phyloP scores from a whole-genome alignment of 1,140 invertebrate genomes.

The Oreohelix idahoensis region DNA sequence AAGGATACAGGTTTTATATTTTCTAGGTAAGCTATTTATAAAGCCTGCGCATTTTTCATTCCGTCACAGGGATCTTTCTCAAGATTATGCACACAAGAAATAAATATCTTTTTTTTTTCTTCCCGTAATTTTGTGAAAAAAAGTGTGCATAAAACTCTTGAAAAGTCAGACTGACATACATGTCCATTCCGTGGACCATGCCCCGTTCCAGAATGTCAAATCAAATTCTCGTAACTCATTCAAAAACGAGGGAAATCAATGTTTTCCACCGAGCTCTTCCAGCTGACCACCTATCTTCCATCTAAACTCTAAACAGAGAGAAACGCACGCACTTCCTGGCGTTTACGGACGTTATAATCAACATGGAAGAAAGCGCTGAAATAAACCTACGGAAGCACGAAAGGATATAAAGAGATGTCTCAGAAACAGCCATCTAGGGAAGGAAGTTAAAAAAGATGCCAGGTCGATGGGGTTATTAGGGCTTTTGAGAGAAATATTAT shows the following conservation, averaged over 20 bases:
- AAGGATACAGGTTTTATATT: background rate
- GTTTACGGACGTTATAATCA: background rate
- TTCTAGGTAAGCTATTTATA: background rate
- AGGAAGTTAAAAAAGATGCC: no score
- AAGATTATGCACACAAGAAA: background rate
- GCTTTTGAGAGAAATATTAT: no score
- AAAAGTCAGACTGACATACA: background rate
- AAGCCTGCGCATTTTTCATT: background rate
- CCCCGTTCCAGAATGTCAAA: background rate
- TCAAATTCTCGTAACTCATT: slow-evolving; percentile 1
- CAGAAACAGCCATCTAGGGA: no score
- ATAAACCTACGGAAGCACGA: background rate
- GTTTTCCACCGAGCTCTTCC: background rate
- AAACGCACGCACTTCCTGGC: slow-evolving; percentile 1
- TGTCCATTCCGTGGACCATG: background rate
- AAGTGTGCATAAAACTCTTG: background rate
- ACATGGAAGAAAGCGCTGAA: background rate
- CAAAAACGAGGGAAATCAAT: background rate
- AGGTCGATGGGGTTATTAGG: no score
- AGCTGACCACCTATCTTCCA: background rate
- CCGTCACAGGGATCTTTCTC: background rate
- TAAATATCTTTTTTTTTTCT: no score
- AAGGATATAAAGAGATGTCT: background rate
- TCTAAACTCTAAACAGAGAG: background rate
- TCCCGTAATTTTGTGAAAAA: no score